A percentile compares a stretch with the other conserved stretches of the same genome.
Conservation (phyloP, 2,888 invertebrate species). For the Erynnis tages region DNA sequence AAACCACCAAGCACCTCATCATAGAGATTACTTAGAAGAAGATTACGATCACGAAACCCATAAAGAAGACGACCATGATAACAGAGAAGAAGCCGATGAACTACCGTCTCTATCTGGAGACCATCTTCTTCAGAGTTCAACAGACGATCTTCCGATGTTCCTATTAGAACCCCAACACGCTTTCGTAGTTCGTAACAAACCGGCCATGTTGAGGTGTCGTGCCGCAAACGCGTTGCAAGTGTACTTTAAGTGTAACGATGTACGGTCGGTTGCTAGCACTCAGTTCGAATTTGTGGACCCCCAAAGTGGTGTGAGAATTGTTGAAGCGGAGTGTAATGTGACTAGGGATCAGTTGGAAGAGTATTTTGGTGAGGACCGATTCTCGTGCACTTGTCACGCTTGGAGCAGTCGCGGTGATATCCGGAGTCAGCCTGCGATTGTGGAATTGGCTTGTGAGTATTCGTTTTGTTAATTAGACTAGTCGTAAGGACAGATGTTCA, state of each 20-base stretch:
- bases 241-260: constrained; percentile 95
- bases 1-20: constrained; percentile 58
- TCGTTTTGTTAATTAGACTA: not conserved
- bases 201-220: constrained; percentile 93
- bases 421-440: constrained; percentile 92
- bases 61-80: constrained; percentile 72
- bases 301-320: constrained; percentile 92
- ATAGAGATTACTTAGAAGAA: constrained; percentile 73
- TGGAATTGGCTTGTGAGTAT: constrained; percentile 97
- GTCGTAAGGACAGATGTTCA: not conserved
- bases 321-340: constrained; percentile 93
- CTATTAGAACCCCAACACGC: constrained; percentile 92
- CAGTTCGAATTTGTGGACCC: constrained; percentile 94
- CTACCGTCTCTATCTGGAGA: constrained; percentile 72
- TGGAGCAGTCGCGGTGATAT: constrained; percentile 94
- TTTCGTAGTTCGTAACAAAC: constrained; percentile 94
- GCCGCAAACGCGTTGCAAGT: constrained; percentile 94
- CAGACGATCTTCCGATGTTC: constrained; percentile 91
- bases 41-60: constrained; percentile 73
- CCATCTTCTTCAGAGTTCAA: constrained; percentile 76
- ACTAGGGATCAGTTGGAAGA: constrained; percentile 96
- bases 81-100: constrained; percentile 75
- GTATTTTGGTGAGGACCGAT: constrained; percentile 93
- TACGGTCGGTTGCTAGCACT: constrained; percentile 84
- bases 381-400: constrained; percentile 96